Conservation (phyloP, 2,888 invertebrate species). For the Ochropacha duplaris region DNA sequence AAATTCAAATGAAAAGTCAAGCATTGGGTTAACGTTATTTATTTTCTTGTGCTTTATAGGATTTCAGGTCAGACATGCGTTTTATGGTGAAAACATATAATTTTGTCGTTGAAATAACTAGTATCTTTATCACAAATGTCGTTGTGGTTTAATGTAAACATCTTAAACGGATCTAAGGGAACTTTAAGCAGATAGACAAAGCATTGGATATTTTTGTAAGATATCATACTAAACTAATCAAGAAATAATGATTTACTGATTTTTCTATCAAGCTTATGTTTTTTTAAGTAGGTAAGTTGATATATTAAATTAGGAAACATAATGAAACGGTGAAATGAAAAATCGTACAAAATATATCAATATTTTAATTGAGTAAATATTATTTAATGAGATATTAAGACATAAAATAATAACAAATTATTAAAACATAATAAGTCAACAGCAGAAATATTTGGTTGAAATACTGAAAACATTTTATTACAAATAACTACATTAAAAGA, state of each 20-base stretch:
- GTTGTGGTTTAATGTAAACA: conserved; percentile 45
- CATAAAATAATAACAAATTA: conserved; percentile 14
- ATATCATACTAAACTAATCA: no score
- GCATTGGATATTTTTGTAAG: not conserved
- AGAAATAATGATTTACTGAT: no score
- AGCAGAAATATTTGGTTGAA: conserved; percentile 31
- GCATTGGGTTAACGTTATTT: conserved; percentile 55
- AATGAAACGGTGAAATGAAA: no score
- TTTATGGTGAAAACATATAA: conserved; percentile 60
- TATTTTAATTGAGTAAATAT: not conserved
- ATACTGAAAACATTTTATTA: not conserved
- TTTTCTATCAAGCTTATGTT: no score
- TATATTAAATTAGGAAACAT: no score
- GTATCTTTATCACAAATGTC: conserved; percentile 19
- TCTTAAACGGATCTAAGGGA: conserved; percentile 21
- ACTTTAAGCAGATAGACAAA: conserved; percentile 11
- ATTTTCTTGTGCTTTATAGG: conserved; percentile 67
- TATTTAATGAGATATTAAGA: conserved; percentile 1
- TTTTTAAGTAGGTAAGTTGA: no score
- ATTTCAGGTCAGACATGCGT: conserved; percentile 60
- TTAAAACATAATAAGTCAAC: conserved; percentile 19
- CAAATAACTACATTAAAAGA: conserved; percentile 11
- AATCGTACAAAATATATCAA: not conserved
- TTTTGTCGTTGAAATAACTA: conserved; percentile 34
- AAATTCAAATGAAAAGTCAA: conserved; percentile 56